These are phyloP conservation scores for Gambelia wislizenii DNA, from an alignment of 2,797 vertebrate genomes.

Conservation along the genomic window DNA sequence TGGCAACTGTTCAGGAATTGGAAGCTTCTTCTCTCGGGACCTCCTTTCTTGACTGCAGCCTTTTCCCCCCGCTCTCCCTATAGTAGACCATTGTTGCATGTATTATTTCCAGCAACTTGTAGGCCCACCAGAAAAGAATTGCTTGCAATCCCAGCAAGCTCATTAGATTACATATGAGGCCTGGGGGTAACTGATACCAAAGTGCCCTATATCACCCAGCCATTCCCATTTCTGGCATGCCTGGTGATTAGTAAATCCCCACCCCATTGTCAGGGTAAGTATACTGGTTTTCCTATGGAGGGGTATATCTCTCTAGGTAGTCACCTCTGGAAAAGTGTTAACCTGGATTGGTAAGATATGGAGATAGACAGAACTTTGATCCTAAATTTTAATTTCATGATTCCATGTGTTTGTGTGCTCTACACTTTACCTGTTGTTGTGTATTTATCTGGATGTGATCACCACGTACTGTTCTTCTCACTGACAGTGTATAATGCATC, in stretches of 20 bases:
- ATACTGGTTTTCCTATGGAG: background rate
- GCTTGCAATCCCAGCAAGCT: background rate
- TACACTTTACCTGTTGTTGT: background rate
- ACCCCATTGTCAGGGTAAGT: background rate
- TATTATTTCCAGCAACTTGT: background rate
- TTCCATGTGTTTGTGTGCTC: background rate
- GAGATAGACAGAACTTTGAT: background rate
- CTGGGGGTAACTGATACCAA: background rate
- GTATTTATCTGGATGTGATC: background rate
- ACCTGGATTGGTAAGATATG: background rate
- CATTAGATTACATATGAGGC: background rate
- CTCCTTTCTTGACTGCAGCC: background rate
- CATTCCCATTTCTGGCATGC: background rate
- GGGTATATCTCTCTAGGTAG: background rate
- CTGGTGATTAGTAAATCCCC: background rate
- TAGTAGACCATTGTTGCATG: background rate
- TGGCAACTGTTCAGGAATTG: background rate
- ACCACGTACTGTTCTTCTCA: slow-evolving; percentile 24
- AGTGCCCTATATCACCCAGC: background rate
- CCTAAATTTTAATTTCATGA: too few relatives aligned
- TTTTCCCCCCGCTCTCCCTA: background rate
- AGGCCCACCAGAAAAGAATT: background rate
- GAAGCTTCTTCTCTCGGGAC: background rate
- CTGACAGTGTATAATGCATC: slow-evolving; percentile 88
- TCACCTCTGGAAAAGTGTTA: background rate